Evolutionary conservation across 2,888 invertebrate genomes (phyloP).

Genomic region (Dilophus febrilis): DNA sequence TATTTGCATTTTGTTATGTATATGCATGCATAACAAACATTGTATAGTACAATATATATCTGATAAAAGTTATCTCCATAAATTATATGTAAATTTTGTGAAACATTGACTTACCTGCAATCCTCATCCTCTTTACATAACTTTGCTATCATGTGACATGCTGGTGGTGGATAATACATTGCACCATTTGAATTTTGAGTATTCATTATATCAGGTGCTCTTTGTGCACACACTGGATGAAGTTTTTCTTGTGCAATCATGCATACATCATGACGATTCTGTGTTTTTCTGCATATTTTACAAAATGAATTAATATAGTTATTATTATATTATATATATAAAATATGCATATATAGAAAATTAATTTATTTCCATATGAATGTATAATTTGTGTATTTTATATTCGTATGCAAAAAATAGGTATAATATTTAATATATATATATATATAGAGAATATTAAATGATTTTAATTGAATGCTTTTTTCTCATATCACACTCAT

Average conservation of each 20-base stretch:
- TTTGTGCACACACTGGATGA: constrained; percentile 77
- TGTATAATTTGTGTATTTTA: too few species aligned
- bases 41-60: background rate
- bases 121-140: constrained; percentile 64
- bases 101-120: constrained; percentile 48
- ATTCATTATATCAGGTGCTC: constrained; percentile 41
- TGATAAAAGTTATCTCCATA: constrained; percentile 1
- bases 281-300: constrained; percentile 56
- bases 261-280: constrained; percentile 72
- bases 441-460: too few species aligned
- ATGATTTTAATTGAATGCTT: too few species aligned
- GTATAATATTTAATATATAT: too few species aligned
- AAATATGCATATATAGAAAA: too few species aligned
- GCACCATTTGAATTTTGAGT: constrained; percentile 32
- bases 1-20: too few species aligned
- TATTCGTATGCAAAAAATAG: too few species aligned
- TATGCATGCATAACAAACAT: too few species aligned
- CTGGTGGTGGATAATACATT: constrained; percentile 49
- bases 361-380: too few species aligned
- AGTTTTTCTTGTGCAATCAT: constrained; percentile 78
- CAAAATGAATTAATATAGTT: too few species aligned
- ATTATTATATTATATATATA: too few species aligned
- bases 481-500: too few species aligned
- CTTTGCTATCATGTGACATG: constrained; percentile 71
- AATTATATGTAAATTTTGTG: constrained; percentile 4